These are phyloP conservation scores for Gandaritis pyraliata DNA, from an alignment of 2,888 invertebrate species.

Conservation along the genomic window DNA sequence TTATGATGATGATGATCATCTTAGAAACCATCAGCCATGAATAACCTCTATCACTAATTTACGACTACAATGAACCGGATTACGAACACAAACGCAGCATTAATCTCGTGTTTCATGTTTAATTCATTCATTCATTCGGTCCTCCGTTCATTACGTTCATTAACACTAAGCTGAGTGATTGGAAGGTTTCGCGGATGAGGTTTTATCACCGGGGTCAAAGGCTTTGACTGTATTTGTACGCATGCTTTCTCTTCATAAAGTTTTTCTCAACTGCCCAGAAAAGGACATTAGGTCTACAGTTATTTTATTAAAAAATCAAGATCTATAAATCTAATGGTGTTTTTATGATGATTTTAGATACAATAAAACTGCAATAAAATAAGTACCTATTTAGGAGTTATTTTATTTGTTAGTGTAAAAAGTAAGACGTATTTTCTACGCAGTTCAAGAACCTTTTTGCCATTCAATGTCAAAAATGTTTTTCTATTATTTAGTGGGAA, in stretches of 20 bases:
- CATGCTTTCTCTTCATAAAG: too few relatives aligned
- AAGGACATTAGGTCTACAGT: too few relatives aligned
- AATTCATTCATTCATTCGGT: conserved; percentile 33
- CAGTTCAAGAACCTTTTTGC: too few relatives aligned
- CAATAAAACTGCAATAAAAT: too few relatives aligned
- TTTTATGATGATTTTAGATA: too few relatives aligned
- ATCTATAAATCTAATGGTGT: too few relatives aligned
- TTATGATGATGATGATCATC: background rate
- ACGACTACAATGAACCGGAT: conserved; percentile 17
- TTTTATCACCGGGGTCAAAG: conserved; percentile 13
- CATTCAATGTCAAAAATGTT: too few relatives aligned
- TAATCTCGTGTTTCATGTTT: conserved; percentile 30
- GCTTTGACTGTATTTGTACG: background rate
- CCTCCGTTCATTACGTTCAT: conserved; percentile 27
- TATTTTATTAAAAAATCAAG: too few relatives aligned
- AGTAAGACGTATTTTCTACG: too few relatives aligned
- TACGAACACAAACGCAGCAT: conserved; percentile 25
- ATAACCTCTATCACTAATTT: conserved; percentile 16
- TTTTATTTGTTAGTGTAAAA: too few relatives aligned
- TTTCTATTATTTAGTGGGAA: background rate
- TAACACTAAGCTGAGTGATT: conserved; percentile 32
- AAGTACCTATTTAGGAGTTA: too few relatives aligned
- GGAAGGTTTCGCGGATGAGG: conserved; percentile 20
- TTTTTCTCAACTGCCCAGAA: too few relatives aligned
- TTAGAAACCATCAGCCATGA: background rate